Evolutionary conservation across 2,888 invertebrate species (phyloP).

Genomic region (Hypercompe scribonia): DNA sequence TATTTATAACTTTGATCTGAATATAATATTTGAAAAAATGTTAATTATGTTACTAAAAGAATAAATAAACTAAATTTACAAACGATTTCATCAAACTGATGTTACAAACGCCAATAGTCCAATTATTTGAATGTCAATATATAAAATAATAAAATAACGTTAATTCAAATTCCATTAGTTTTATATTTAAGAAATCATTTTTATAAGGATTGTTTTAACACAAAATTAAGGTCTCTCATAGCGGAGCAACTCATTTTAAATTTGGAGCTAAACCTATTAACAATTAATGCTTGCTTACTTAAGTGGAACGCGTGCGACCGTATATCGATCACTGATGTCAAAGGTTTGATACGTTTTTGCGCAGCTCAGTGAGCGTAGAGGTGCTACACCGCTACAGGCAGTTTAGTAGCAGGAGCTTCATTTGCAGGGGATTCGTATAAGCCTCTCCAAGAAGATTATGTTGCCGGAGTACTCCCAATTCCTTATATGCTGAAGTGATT

Average conservation of each 20-base stretch:
- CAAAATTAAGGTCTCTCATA: constrained; percentile 19
- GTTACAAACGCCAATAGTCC: no score
- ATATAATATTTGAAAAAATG: no score
- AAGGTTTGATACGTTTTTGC: constrained; percentile 25
- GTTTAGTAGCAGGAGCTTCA: constrained; percentile 16
- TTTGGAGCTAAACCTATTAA: constrained; percentile 26
- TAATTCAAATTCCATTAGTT: no score
- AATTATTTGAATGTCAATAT: not conserved
- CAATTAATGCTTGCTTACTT: constrained; percentile 33
- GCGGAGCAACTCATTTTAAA: constrained; percentile 30
- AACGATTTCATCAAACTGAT: no score
- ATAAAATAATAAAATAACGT: no score
- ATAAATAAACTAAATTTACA: no score
- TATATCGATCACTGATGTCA: constrained; percentile 21
- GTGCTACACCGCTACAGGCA: constrained; percentile 17
- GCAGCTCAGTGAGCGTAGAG: constrained; percentile 15
- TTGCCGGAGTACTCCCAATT: constrained; percentile 9
- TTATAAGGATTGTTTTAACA: constrained; percentile 12
- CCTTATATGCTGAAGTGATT: constrained; percentile 9
- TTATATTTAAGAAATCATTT: not conserved
- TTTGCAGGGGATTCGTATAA: constrained; percentile 24
- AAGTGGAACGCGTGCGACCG: constrained; percentile 23
- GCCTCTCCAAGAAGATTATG: constrained; percentile 21
- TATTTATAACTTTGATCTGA: no score
- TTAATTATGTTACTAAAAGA: no score